These are phyloP conservation scores for Spodoptera picta DNA, from an alignment of 2,888 invertebrate species.

Conservation along the genomic window DNA sequence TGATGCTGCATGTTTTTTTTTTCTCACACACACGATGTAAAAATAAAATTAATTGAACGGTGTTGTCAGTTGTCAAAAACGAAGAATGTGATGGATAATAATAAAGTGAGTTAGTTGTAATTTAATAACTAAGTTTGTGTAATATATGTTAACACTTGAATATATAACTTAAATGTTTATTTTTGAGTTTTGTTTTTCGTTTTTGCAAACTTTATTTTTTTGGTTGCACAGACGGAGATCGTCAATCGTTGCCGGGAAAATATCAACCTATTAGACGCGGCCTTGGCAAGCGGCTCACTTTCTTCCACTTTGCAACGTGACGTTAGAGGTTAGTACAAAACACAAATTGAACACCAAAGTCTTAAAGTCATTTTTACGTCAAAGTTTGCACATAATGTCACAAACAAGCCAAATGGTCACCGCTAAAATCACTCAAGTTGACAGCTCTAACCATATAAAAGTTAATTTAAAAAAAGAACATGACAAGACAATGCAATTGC, in stretches of 20 bases:
- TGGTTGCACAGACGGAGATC: constrained; percentile 92
- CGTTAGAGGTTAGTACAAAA: constrained; percentile 87
- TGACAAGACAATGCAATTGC: constrained; percentile 62
- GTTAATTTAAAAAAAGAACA: constrained; percentile 31
- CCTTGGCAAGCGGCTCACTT: constrained; percentile 88
- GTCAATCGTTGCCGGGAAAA: constrained; percentile 95
- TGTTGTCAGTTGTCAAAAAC: constrained; percentile 53
- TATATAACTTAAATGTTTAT: constrained; percentile 40
- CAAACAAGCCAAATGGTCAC: constrained; percentile 13
- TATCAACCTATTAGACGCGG: constrained; percentile 93
- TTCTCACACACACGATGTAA: constrained; percentile 42
- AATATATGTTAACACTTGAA: constrained; percentile 52
- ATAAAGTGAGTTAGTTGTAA: constrained; percentile 65
- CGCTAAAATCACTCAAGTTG: constrained; percentile 20
- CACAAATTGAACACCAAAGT: constrained; percentile 25
- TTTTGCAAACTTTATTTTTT: constrained; percentile 64
- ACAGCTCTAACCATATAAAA: constrained; percentile 35
- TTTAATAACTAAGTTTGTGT: constrained; percentile 46
- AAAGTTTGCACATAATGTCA: too few relatives aligned
- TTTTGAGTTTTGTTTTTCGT: constrained; percentile 46
- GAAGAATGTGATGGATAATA: constrained; percentile 53
- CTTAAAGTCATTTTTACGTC: background rate
- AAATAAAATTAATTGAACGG: constrained; percentile 32
- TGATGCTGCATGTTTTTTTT: constrained; percentile 52
- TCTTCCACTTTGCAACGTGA: constrained; percentile 88